These are phyloP conservation scores for Channa argus DNA, from an alignment of 2,113 vertebrate species.

Conservation along the genomic window DNA sequence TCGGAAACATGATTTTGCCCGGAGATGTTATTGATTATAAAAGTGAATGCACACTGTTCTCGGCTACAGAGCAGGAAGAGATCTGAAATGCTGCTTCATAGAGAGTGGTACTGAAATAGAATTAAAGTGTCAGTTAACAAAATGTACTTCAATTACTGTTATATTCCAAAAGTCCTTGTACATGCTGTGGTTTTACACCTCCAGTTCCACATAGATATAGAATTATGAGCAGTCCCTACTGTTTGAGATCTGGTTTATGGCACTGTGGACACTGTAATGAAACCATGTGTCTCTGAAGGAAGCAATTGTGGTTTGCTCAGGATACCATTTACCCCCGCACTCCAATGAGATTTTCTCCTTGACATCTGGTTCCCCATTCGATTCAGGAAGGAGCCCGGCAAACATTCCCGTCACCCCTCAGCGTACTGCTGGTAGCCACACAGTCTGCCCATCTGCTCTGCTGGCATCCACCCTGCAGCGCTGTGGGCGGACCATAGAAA, in stretches of 20 bases:
- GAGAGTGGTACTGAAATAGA: not conserved
- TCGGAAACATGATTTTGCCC: slow-evolving; percentile 2
- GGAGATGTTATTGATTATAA: not conserved
- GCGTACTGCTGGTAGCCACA: slow-evolving; percentile 47
- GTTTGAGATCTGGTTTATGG: not conserved
- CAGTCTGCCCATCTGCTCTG: slow-evolving; percentile 72
- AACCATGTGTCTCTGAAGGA: slow-evolving; percentile 1
- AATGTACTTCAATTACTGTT: too few relatives aligned
- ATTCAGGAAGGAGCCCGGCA: slow-evolving; percentile 55
- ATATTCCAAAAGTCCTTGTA: too few relatives aligned
- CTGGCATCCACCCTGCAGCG: slow-evolving; percentile 58
- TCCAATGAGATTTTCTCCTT: slow-evolving; percentile 33
- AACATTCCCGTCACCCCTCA: slow-evolving; percentile 8
- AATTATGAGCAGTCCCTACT: too few relatives aligned
- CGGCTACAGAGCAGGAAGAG: not conserved
- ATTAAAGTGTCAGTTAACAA: too few relatives aligned
- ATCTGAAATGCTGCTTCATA: not conserved
- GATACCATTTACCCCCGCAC: slow-evolving; percentile 30
- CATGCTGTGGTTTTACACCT: too few relatives aligned
- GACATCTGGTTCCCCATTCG: slow-evolving; percentile 57
- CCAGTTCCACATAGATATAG: too few relatives aligned
- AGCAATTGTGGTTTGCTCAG: slow-evolving; percentile 5
- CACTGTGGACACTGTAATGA: not conserved
- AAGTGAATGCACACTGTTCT: too few relatives aligned
- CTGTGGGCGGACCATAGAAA: slow-evolving; percentile 12